These are phyloP conservation scores for Lateolabrax maculatus DNA, from an alignment of 2,797 vertebrate genomes.

Conservation along the genomic window DNA sequence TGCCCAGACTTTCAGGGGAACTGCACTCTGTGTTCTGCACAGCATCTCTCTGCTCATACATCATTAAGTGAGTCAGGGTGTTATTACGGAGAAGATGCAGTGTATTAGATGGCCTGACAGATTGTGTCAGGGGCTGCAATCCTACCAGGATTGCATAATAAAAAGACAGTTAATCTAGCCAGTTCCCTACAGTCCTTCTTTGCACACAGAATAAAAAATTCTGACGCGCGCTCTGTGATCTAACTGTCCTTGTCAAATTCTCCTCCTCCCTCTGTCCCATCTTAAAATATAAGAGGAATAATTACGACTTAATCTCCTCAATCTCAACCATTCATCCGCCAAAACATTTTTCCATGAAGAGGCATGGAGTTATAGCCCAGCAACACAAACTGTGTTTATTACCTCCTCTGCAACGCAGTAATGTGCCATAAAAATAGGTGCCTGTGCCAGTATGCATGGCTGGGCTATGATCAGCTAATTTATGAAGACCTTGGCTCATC, in stretches of 20 bases:
- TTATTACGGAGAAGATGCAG: conserved; percentile 76
- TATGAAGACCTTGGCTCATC: conserved; percentile 71
- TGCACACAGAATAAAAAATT: conserved; percentile 62
- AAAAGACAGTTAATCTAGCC: conserved; percentile 81
- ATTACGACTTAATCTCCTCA: conserved; percentile 78
- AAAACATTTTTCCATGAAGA: conserved; percentile 65
- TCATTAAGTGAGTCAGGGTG: conserved; percentile 74
- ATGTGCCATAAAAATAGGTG: conserved; percentile 71
- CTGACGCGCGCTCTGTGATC: conserved; percentile 26
- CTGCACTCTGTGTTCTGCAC: conserved; percentile 41
- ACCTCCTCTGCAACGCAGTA: conserved; percentile 56
- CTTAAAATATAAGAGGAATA: conserved; percentile 75
- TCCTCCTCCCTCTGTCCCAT: conserved; percentile 48
- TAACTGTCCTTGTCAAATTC: conserved; percentile 73
- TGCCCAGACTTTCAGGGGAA: conserved; percentile 50
- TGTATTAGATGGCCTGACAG: conserved; percentile 78
- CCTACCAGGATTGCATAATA: conserved; percentile 78
- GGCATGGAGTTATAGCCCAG: conserved; percentile 55
- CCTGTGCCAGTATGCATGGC: conserved; percentile 47
- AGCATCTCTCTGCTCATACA: conserved; percentile 68
- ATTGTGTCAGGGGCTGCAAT: conserved; percentile 77
- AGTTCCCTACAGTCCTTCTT: conserved; percentile 62
- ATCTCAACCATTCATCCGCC: conserved; percentile 63
- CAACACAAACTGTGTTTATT: conserved; percentile 74
- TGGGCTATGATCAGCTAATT: conserved; percentile 74